A percentile compares a stretch with the other conserved stretches of the same genome.
Evolutionary conservation across 2,113 vertebrate species (phyloP).

Genomic region (Pteropus alecto): DNA sequence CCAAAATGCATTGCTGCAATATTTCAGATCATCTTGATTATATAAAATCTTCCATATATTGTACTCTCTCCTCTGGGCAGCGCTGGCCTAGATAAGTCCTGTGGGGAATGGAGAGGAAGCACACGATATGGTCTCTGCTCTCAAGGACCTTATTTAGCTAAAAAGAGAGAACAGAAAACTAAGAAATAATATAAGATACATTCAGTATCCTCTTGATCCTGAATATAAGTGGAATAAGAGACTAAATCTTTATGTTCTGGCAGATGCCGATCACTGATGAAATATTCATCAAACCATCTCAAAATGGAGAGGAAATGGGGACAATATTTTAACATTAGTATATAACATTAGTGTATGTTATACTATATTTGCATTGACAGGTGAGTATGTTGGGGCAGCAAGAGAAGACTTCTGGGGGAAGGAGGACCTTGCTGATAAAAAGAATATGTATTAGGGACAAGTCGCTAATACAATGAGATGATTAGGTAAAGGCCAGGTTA

Average conservation of each 20-base stretch:
- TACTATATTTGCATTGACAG: not conserved
- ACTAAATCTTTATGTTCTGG: conserved; percentile 6
- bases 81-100: conserved; percentile 22
- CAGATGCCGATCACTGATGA: conserved; percentile 14
- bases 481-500: not conserved
- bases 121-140: not conserved
- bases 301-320: conserved; percentile 31
- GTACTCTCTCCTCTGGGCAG: not conserved
- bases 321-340: not conserved
- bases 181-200: not conserved
- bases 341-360: not conserved
- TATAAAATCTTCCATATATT: not conserved
- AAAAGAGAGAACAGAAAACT: not conserved
- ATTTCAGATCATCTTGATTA: conserved; percentile 52
- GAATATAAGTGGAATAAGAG: not conserved
- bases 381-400: not conserved
- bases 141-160: conserved; percentile 37
- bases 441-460: not conserved
- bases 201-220: not conserved
- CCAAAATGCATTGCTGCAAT: conserved; percentile 21
- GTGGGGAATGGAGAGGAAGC: not conserved
- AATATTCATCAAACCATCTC: conserved; percentile 17
- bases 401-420: not conserved
- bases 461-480: not conserved
- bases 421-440: not conserved